Evolutionary conservation across 2,113 vertebrate species (phyloP).

Genomic region (Polypterus senegalus): DNA sequence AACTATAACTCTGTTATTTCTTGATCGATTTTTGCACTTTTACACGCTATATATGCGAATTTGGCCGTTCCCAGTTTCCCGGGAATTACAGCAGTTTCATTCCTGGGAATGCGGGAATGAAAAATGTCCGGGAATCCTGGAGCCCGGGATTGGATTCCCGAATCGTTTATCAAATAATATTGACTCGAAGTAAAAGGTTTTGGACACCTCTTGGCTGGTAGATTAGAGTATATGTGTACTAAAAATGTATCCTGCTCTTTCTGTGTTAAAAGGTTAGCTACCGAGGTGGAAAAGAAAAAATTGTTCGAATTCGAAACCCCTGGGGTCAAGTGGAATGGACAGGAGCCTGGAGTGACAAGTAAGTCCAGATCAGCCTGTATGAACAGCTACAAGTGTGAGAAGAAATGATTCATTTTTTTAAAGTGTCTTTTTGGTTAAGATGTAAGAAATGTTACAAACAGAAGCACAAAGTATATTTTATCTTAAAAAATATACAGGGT

Average conservation of each 20-base stretch:
- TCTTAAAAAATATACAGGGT: no score
- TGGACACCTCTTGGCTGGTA: no score
- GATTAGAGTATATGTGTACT: neutral
- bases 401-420: neutral
- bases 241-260: neutral
- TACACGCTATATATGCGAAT: no score
- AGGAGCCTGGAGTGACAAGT: conserved; percentile 77
- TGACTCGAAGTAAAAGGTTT: neutral
- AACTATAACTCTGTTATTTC: no score
- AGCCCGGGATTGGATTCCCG: no score
- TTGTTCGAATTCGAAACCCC: conserved; percentile 64
- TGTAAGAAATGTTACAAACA: no score
- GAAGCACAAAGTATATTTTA: no score
- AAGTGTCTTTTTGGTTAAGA: conserved; percentile 1
- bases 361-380: conserved; percentile 15
- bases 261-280: neutral
- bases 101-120: no score
- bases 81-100: no score
- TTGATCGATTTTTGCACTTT: no score
- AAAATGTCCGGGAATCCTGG: no score
- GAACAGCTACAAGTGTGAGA: neutral
- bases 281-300: conserved; percentile 27
- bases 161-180: neutral
- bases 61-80: no score
- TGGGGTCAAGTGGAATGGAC: conserved; percentile 81